Conservation (phyloP, 2,113 vertebrate genomes). For the Pedetes capensis region DNA sequence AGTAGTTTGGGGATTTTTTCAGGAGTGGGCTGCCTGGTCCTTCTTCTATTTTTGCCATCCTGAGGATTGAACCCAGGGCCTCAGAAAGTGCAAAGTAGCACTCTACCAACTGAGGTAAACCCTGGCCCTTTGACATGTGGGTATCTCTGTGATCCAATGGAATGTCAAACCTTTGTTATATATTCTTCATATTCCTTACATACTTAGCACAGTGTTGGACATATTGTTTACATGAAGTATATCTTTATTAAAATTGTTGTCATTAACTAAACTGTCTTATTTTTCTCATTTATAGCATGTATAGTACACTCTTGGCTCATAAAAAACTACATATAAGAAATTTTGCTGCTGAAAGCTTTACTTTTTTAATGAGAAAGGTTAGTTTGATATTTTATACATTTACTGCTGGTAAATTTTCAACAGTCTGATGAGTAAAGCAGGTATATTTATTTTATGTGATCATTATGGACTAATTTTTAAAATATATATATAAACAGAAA, state of each 20-base stretch:
- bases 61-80: too few species aligned
- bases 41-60: too few species aligned
- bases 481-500: background rate
- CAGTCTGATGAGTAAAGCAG: background rate
- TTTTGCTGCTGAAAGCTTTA: slow-evolving; percentile 98
- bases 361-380: slow-evolving; percentile 98
- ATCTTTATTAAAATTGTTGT: background rate
- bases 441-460: background rate
- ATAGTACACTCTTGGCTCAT: slow-evolving; percentile 94
- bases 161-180: background rate
- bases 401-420: slow-evolving; percentile 22
- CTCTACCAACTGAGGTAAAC: too few species aligned
- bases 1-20: too few species aligned
- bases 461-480: background rate
- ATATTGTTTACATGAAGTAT: background rate
- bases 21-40: too few species aligned
- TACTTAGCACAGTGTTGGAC: background rate
- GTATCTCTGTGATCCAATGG: background rate
- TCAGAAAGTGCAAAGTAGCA: too few species aligned
- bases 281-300: slow-evolving; percentile 85
- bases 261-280: background rate
- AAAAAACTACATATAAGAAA: slow-evolving; percentile 95
- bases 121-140: too few species aligned
- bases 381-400: slow-evolving; percentile 53
- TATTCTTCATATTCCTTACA: background rate